Evolutionary conservation across 2,888 invertebrate species (phyloP).

Genomic region (Hofmannophila pseudospretella): DNA sequence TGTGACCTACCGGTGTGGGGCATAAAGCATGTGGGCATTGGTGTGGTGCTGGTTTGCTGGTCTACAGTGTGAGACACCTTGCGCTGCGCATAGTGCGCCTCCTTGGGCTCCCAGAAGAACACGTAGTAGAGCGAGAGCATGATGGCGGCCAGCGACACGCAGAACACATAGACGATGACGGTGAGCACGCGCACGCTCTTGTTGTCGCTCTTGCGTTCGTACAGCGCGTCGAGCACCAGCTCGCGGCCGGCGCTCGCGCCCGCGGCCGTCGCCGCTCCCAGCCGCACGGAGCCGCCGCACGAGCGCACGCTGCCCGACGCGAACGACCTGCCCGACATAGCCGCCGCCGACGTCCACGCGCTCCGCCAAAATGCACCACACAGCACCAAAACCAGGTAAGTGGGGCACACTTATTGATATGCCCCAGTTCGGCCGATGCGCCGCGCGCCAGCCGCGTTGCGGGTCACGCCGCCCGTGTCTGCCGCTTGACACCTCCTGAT

Average conservation of each 20-base stretch:
- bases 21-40: slow-evolving; percentile 76
- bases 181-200: slow-evolving; percentile 94
- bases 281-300: slow-evolving; percentile 61
- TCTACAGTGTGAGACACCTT: slow-evolving; percentile 73
- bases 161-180: slow-evolving; percentile 94
- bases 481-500: slow-evolving; percentile 68
- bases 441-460: slow-evolving; percentile 40
- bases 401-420: slow-evolving; percentile 72
- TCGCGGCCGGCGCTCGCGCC: slow-evolving; percentile 68
- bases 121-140: slow-evolving; percentile 96
- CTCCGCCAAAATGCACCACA: slow-evolving; percentile 41
- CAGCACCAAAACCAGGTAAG: slow-evolving; percentile 51
- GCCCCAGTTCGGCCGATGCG: slow-evolving; percentile 64
- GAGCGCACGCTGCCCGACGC: slow-evolving; percentile 76
- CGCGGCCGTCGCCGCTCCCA: slow-evolving; percentile 44
- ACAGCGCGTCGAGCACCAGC: slow-evolving; percentile 84
- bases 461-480: slow-evolving; percentile 71
- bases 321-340: slow-evolving; percentile 78
- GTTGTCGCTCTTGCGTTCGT: slow-evolving; percentile 90
- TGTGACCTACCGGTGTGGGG: slow-evolving; percentile 75
- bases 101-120: slow-evolving; percentile 93
- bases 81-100: slow-evolving; percentile 70
- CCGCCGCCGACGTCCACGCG: slow-evolving; percentile 24
- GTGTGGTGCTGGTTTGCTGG: slow-evolving; percentile 72
- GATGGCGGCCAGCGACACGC: slow-evolving; percentile 95